Evolutionary conservation across 1,140 invertebrate species (phyloP).

Genomic region (Oedothorax gibbosus): DNA sequence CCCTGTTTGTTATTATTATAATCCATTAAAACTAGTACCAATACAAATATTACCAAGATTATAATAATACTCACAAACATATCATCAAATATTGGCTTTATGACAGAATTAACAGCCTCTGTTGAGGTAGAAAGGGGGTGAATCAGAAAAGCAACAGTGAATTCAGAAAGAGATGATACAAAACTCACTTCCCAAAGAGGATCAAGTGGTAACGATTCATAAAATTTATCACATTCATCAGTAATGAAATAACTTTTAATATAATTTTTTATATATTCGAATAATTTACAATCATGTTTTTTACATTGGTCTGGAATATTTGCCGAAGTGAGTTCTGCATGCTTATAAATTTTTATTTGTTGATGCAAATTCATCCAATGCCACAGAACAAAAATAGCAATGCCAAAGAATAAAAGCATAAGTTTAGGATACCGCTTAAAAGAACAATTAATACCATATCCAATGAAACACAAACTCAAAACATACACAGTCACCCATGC

Average conservation of each 20-base stretch:
- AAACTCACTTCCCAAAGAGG: slow-evolving; percentile 50
- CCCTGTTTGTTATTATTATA: no score
- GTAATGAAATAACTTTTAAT: slow-evolving; percentile 29
- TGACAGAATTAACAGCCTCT: not conserved
- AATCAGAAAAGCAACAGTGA: slow-evolving; percentile 5
- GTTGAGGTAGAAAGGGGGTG: slow-evolving; percentile 19
- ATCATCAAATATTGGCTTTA: slow-evolving; percentile 26
- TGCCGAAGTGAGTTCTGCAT: slow-evolving; percentile 32
- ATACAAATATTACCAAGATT: slow-evolving; percentile 5
- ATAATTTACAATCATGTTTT: slow-evolving; percentile 10
- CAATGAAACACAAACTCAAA: not conserved
- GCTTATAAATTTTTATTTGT: slow-evolving; percentile 21
- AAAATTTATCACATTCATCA: slow-evolving; percentile 36
- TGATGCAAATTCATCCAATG: slow-evolving; percentile 50
- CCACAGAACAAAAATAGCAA: slow-evolving; percentile 22
- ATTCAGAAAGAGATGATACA: slow-evolving; percentile 19
- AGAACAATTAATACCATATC: not conserved
- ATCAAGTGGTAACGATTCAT: slow-evolving; percentile 39
- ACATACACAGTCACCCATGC: not conserved
- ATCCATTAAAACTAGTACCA: not conserved
- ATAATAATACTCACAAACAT: not conserved
- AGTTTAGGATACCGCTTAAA: not conserved
- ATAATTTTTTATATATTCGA: slow-evolving; percentile 25
- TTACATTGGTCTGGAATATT: slow-evolving; percentile 12
- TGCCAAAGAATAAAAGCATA: not conserved